Evolutionary conservation across 2,113 vertebrate species (phyloP), one percentile per base, ranked within the genome.

Genomic region (Pseudolaguvia tuberculata): DNA sequence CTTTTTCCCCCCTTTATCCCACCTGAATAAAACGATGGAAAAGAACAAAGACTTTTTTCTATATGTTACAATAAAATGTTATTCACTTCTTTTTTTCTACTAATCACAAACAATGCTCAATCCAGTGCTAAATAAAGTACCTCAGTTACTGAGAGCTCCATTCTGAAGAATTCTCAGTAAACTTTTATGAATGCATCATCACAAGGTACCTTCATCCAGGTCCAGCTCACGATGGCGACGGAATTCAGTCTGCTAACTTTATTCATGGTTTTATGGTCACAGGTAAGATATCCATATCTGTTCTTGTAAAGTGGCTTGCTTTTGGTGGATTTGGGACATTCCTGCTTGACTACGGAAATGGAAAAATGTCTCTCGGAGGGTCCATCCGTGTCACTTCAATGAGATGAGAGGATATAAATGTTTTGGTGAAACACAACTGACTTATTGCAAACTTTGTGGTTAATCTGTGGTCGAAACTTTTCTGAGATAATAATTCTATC

Each of bases 151-250:
- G 57, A 13, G 3, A 62, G n/a, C n/a, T n/a, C n/a, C n/a, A n/a
- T n/a, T n/a, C n/a, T 63, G 59, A 27, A 35, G 58, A 61, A 35
- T 20, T 3, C 8, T 42, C 18, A 29, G 20, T 21, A 29, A 29
- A 11, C 21, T 17, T 45, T 14, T 23, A 63, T 59, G 35, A 21
- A 48, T 72, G 52, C 27, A 5, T 51, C 5, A 20, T 17, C 42
- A 1, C 10, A 23, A 13, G 1, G 39, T 81, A 90, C 90, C 86
- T 89, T 91, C 77, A 86, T 72, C 89, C 89, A 90, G 17, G 35
- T 72, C 90, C 90, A 90, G 23, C 35, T 72, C 11, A 86, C 5
- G 0, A n/a, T 69, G 5, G n/a, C 17, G 2, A 47, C 55, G 2
- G 1, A 13, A 20, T 81, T 84, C 20, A 86, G 73, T 0, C 3